Percentiles rank a stretch among this genome's conserved stretches.
phyloP scores from a whole-genome alignment of 2,888 invertebrate genomes.

The Campaea margaritaria region DNA sequence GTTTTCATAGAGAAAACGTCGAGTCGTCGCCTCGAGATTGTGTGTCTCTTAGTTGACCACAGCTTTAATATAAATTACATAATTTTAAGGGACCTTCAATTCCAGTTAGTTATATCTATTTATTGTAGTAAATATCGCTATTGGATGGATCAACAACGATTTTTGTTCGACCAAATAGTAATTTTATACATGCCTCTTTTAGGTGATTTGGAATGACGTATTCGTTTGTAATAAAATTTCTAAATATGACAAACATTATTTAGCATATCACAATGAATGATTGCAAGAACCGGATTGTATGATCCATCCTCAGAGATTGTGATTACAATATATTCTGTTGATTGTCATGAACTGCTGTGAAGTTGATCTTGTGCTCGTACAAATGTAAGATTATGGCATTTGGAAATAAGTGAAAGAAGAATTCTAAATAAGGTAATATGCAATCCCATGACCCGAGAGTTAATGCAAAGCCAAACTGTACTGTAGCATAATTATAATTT shows the following conservation, averaged over 20 bases:
- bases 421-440: conserved; percentile 64
- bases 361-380: conserved; percentile 77
- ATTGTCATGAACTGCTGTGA: conserved; percentile 75
- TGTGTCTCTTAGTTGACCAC: conserved; percentile 74
- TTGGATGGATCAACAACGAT: conserved; percentile 75
- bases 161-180: conserved; percentile 82
- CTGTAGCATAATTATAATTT: conserved; percentile 65
- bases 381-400: conserved; percentile 73
- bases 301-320: conserved; percentile 74
- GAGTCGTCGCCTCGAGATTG: conserved; percentile 31
- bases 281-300: conserved; percentile 65
- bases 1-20: conserved; percentile 42
- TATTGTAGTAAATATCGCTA: conserved; percentile 79
- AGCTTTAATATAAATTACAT: conserved; percentile 78
- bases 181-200: conserved; percentile 79
- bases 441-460: conserved; percentile 64
- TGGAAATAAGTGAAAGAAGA: conserved; percentile 84
- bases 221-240: conserved; percentile 75
- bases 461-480: conserved; percentile 77
- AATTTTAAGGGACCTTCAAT: conserved; percentile 85
- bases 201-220: conserved; percentile 68
- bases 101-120: conserved; percentile 84
- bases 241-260: conserved; percentile 57
- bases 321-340: conserved; percentile 82
- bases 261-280: conserved; percentile 79